Evolutionary conservation across 2,113 vertebrate genomes (phyloP), one percentile per base, ranked within the genome.

Genomic region (Prinia subflava): DNA sequence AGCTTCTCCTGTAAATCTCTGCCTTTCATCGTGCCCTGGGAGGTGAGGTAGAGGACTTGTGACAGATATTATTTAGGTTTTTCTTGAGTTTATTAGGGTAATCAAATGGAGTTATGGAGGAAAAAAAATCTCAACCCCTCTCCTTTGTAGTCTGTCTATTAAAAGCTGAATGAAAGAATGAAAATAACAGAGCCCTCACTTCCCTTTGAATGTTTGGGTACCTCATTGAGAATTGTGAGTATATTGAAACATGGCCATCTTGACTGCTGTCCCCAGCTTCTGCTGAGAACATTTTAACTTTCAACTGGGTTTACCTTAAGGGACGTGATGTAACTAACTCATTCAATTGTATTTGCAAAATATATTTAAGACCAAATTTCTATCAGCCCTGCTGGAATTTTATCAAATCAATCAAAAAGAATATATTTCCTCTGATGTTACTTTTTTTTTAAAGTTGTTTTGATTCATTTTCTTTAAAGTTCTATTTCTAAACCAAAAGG

Each of bases 11-110:
- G 46, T 52, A 67, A 89, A 92, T 83, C 41, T 86, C 59, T 95
- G 68, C 23, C 64, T 95, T 91, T 93, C 74, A 83, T 91, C 76
- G 23, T 93, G 46, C 68, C 41, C 69, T 71, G 81, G 62, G 87
- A 94, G 86, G 77, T 73, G 93, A 95, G 89, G 79, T 77, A 83
- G 82, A 91, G 92, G 90, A 65, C 69, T 96, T 94, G 21, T 94
- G 95, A 93, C 80, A 93, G 77, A 86, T 65, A 62, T 31, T 79
- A 71, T 90, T 90, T 84, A 87, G 68, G 22, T 60, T 95, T 93
- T 35, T 13, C 64, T 93, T 42, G 21, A 33, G n/a, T 60, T 75
- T 89, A 14, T 90, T 79, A 55, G n/a, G 30, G 19, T 79, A 87
- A 89, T 57, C 3, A 2, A 64, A 59, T 22, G n/a, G 42, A 60